Base-by-base conservation (phyloP, 64 coral and sea anemone genomes). In the Pocillopora damicornis region DNA sequence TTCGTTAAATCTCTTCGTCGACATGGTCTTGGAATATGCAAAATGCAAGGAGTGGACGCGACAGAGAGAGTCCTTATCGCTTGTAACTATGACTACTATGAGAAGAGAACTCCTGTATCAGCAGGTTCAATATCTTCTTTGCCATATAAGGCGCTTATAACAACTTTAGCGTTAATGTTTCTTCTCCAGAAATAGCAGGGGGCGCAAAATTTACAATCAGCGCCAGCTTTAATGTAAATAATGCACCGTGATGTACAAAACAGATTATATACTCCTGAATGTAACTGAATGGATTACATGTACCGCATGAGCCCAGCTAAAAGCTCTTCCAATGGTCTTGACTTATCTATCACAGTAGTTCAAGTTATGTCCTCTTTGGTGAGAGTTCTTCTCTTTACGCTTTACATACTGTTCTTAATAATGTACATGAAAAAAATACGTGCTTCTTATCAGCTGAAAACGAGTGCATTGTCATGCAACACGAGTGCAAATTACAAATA, bases 71-170 rank as follows among this genome's bases (percentile, higher is more conserved):
- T 13, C 18, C 81, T 85, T 6, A 58, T 2, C 36, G 20, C 18
- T 71, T 85, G 81, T 85, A 16, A 37, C 65, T 71, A 72, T 72
- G 81, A 85, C 81, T 85, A 85, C 22, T 85, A 85, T 14, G 81
- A 72, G 45, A 85, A 85, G 81, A 85, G 57, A 72, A 63, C 37
- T 13, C 37, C 62, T 20, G 64, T 72, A 42, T 85, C 37, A 14
- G 63, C 42, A 63, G 35, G 65, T 17, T 72, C 65, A 13, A 13
- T n/a, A 71, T 36, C 13, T 5, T 71, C 13, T 71, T 66, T 58
- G 23, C n/a, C 64, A 72, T 72, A 57, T 26, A 38, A 58, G 35
- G 4, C 68, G 42, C 68, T 85, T 9, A n/a, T 66, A 18, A n/a
- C 22, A 58, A 25, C 20, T 18, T 5, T 85, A 25, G 64, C n/a